Evolutionary conservation across 2,797 vertebrate species (phyloP).

Genomic region (Pyrrhura leucotis): DNA sequence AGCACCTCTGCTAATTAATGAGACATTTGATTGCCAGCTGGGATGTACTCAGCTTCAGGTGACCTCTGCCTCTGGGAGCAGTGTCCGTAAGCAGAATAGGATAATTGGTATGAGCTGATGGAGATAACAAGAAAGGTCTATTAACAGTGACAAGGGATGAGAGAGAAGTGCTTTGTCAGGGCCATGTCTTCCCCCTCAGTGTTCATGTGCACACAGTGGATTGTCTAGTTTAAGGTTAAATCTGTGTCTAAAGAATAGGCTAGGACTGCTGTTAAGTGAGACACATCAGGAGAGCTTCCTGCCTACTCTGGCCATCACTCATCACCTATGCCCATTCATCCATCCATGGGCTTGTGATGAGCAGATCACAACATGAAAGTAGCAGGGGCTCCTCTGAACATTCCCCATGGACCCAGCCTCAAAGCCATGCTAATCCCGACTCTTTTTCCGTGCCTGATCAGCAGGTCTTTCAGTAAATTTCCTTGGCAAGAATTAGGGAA

Average conservation of each 20-base stretch:
- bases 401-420: not conserved
- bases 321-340: not conserved
- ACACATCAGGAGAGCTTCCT: not conserved
- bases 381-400: rapidly evolving
- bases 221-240: not conserved
- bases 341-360: not conserved
- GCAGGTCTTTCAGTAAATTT: not conserved
- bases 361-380: not conserved
- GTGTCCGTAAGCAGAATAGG: not conserved
- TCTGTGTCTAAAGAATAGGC: not conserved
- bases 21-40: not conserved
- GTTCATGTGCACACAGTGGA: not conserved
- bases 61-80: slow-evolving; percentile 12
- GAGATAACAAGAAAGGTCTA: not conserved
- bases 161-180: not conserved
- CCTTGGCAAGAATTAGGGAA: not conserved
- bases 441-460: not conserved
- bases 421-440: not conserved
- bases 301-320: not conserved
- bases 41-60: not conserved
- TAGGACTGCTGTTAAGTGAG: not conserved
- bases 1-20: not conserved
- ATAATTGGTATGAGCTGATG: not conserved
- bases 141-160: not conserved
- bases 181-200: not conserved